Conservation (phyloP, 1,140 invertebrate species). For the Heliothis subflexa region DNA sequence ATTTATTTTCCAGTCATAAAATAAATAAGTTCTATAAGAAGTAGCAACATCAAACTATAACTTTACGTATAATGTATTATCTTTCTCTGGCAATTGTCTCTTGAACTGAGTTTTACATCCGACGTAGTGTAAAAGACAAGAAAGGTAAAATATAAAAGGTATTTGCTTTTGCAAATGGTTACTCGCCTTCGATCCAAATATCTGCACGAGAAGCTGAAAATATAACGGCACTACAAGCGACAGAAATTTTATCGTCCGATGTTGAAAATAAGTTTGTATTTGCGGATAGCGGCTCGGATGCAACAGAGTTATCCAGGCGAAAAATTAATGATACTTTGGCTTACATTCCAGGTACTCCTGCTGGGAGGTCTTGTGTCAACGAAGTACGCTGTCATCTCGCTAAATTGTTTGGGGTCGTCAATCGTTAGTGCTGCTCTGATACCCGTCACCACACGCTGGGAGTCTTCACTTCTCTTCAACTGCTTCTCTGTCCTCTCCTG, state of each 20-base stretch:
- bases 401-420: constrained; percentile 50
- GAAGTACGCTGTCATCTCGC: constrained; percentile 45
- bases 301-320: constrained; percentile 1
- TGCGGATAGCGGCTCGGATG: constrained; percentile 17
- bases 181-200: constrained; percentile 46
- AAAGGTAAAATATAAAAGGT: constrained; percentile 53
- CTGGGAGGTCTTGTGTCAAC: constrained; percentile 13
- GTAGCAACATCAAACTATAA: not conserved
- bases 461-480: constrained; percentile 63
- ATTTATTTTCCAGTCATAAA: not conserved
- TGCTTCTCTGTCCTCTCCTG: constrained; percentile 71
- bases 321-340: constrained; percentile 22
- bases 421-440: constrained; percentile 56
- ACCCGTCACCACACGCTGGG: constrained; percentile 59
- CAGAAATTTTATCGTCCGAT: constrained; percentile 32
- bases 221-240: constrained; percentile 40
- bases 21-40: not conserved
- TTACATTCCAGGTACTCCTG: constrained; percentile 26
- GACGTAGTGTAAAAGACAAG: constrained; percentile 49
- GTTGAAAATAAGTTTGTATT: constrained; percentile 45
- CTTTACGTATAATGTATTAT: not conserved
- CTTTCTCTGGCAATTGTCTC: not conserved
- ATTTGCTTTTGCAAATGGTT: constrained; percentile 51
- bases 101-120: constrained; percentile 43
- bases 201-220: constrained; percentile 38